Conservation (phyloP, 1,140 invertebrate species). For the Ruditapes philippinarum region DNA sequence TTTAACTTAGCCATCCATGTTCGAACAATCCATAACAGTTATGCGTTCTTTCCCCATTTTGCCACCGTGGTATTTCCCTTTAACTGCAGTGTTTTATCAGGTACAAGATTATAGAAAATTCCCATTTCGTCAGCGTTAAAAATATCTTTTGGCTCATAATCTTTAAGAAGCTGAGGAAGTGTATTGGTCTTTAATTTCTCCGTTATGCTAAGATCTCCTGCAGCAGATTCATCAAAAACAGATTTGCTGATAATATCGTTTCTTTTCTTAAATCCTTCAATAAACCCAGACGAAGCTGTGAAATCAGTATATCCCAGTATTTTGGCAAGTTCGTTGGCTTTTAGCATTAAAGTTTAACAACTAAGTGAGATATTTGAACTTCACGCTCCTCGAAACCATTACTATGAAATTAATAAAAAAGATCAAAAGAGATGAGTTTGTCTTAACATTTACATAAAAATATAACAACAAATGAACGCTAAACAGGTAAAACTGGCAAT, state of each 20-base stretch:
- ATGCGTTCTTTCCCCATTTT: not conserved
- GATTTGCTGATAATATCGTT: conserved; percentile 44
- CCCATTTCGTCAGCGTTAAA: not conserved
- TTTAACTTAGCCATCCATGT: not conserved
- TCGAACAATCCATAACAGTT: not conserved
- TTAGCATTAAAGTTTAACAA: conserved; percentile 38
- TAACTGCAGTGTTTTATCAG: not conserved
- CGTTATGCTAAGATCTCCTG: not conserved
- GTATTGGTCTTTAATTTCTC: not conserved
- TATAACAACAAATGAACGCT: no score
- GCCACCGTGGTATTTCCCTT: not conserved
- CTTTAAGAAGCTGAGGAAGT: no score
- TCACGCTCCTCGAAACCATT: conserved; percentile 62
- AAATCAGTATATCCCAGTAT: conserved; percentile 25
- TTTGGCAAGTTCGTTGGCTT: conserved; percentile 42
- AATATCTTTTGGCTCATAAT: not conserved
- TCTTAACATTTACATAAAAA: no score
- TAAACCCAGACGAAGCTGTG: conserved; percentile 71
- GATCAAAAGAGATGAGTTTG: no score
- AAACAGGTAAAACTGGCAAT: no score
- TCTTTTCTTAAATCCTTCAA: conserved; percentile 23
- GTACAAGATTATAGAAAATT: not conserved
- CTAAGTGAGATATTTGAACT: conserved; percentile 21
- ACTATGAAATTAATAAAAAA: no score
- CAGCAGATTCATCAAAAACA: conserved; percentile 56